Base-by-base conservation (phyloP, 2,113 vertebrate genomes). In the Brachyhypopomus gauderio region DNA sequence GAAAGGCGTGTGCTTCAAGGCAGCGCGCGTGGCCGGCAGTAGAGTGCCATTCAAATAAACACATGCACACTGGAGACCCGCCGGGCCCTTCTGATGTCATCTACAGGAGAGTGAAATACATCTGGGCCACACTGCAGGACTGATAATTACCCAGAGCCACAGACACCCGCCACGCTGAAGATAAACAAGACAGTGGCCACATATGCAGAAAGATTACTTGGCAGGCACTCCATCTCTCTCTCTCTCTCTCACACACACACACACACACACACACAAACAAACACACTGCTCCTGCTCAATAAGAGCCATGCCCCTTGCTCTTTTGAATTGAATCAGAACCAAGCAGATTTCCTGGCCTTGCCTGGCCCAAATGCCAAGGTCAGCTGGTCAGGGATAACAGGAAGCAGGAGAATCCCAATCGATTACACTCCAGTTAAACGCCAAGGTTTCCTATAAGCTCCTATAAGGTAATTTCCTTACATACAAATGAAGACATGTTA, bases 341-440 rank as follows among this genome's bases (percentile, higher is more conserved):
- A 55, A 59, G 27, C 66, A 41, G 66, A 70, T 41, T 70, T 70
- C 66, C 66, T 70, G 3, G 1, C 16, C 64, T 36, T 30, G 64
- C 17, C 72, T 58, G 48, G 25, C 34, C 27, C 52, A 25, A 75
- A 14, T 75, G 27, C 55, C 72, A 75, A 75, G 72, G 72, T 75
- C 55, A 59, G 19, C 27, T 22, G 27, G 55, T 8, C 30, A 30
- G 19, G 55, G 55, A 34, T 27, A 34, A 58, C 20, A 55, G 48
- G 25, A 23, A 52, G 22, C 64, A 38, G 34, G 12, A 70, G 20
- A 22, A 22, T 19, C 36, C 23, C 36, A 19, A 67, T 67, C 64
- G 66, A 41, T 41, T 41, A 70, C 22, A 1, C 66, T 22, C 4
- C 41, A 17, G 5, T 38, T 27, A 67, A 6, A 70, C 41, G 34